Evolutionary conservation across 2,888 invertebrate genomes (phyloP).

Genomic region (Crossocerus cetratus): DNA sequence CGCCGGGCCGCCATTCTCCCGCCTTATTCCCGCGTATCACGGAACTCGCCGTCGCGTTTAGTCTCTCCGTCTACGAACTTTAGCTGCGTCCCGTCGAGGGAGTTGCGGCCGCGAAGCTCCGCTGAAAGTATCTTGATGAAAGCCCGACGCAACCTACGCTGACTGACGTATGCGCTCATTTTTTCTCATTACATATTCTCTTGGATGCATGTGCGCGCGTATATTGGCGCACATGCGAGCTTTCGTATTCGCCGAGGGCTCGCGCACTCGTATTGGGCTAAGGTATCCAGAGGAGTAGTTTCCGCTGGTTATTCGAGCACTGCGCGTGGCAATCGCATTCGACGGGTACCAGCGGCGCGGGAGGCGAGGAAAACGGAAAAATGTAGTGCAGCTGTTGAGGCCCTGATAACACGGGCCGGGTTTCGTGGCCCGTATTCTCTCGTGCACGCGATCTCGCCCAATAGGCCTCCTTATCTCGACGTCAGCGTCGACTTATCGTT

Average conservation of each 20-base stretch:
- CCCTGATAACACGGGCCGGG: constrained; percentile 41
- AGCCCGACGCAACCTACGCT: too few relatives aligned
- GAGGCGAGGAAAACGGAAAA: constrained; percentile 41
- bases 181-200: too few relatives aligned
- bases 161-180: too few relatives aligned
- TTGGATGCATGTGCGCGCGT: too few relatives aligned
- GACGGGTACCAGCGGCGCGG: constrained; percentile 6
- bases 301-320: neutral
- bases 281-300: neutral
- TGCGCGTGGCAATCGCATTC: constrained; percentile 23
- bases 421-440: constrained; percentile 52
- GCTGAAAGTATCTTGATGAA: too few relatives aligned
- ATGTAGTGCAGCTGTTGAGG: constrained; percentile 47
- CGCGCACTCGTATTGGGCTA: neutral
- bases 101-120: too few relatives aligned
- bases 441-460: constrained; percentile 50
- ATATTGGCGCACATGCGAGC: too few relatives aligned
- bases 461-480: constrained; percentile 48
- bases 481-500: constrained; percentile 51
- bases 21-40: neutral
- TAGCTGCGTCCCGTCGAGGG: too few relatives aligned
- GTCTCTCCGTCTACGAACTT: too few relatives aligned
- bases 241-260: too few relatives aligned
- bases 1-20: neutral
- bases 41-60: too few relatives aligned